These are phyloP conservation scores for Pseudanteris insignis DNA, from an alignment of 2,888 invertebrate genomes.

Conservation along the genomic window DNA sequence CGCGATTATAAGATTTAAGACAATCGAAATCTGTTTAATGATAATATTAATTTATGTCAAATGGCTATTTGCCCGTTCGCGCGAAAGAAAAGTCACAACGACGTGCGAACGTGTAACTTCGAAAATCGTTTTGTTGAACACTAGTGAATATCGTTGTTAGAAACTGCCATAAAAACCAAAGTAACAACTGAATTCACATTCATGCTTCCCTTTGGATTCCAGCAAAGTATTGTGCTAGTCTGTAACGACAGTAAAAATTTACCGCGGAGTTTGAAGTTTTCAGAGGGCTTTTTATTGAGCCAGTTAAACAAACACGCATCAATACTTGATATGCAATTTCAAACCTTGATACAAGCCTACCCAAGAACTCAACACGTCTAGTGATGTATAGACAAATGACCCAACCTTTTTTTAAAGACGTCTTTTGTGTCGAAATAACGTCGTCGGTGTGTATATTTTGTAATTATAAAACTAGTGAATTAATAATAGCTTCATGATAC, in stretches of 20 bases:
- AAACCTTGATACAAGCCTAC: slow-evolving; percentile 23
- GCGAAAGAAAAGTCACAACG: too few relatives aligned
- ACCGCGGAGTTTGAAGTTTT: slow-evolving; percentile 9
- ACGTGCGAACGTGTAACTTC: too few relatives aligned
- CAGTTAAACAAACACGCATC: slow-evolving; percentile 38
- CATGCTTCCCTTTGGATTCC: too few relatives aligned
- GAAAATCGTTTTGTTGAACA: too few relatives aligned
- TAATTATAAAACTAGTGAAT: not conserved
- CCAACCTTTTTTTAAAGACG: slow-evolving; percentile 26
- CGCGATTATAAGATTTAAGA: too few relatives aligned
- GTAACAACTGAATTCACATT: too few relatives aligned
- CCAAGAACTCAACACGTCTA: slow-evolving; percentile 12
- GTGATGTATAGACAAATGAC: slow-evolving; percentile 16
- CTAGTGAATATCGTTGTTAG: too few relatives aligned
- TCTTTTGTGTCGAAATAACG: slow-evolving; percentile 20
- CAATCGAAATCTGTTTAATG: too few relatives aligned
- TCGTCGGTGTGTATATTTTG: slow-evolving; percentile 1
- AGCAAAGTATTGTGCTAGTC: too few relatives aligned
- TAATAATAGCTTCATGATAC: slow-evolving; percentile 3
- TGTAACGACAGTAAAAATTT: slow-evolving; percentile 21
- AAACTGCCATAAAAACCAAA: too few relatives aligned
- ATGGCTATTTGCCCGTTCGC: too few relatives aligned
- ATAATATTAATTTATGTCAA: too few relatives aligned
- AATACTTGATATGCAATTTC: slow-evolving; percentile 42
- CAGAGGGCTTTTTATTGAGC: slow-evolving; percentile 31